phyloP scores from a whole-genome alignment of 2,797 vertebrate species.

The Channa striata region DNA sequence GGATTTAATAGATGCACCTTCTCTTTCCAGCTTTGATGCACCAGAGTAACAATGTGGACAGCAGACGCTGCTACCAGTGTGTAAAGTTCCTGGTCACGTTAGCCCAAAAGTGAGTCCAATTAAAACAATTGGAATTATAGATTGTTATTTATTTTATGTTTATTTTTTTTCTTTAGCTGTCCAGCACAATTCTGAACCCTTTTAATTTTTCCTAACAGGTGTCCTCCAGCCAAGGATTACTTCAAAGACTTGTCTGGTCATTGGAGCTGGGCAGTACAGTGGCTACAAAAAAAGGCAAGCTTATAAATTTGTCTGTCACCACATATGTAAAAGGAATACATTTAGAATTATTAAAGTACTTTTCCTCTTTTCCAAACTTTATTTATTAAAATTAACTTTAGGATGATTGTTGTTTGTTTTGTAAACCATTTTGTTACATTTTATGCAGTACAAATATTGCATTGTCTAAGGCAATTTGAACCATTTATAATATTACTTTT shows the following conservation, averaged over 20 bases:
- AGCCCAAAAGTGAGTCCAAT: constrained; percentile 95
- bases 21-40: constrained; percentile 93
- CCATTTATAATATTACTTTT: too few species aligned
- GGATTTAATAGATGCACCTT: background rate
- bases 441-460: too few species aligned
- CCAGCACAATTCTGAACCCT: background rate
- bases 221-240: constrained; percentile 96
- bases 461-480: too few species aligned
- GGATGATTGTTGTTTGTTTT: too few species aligned
- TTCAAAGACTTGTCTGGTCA: constrained; percentile 98
- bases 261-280: constrained; percentile 99
- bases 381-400: too few species aligned
- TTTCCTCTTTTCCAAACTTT: too few species aligned
- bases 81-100: constrained; percentile 98
- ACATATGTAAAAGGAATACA: background rate
- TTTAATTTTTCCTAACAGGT: constrained; percentile 79
- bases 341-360: too few species aligned
- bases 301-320: background rate
- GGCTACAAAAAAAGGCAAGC: constrained; percentile 96
- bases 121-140: background rate
- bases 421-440: too few species aligned
- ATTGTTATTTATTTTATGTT: background rate
- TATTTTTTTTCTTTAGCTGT: background rate
- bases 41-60: constrained; percentile 98
- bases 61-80: constrained; percentile 99